Conservation (phyloP, 2,113 vertebrate genomes). For the Peromyscus polionotus region DNA sequence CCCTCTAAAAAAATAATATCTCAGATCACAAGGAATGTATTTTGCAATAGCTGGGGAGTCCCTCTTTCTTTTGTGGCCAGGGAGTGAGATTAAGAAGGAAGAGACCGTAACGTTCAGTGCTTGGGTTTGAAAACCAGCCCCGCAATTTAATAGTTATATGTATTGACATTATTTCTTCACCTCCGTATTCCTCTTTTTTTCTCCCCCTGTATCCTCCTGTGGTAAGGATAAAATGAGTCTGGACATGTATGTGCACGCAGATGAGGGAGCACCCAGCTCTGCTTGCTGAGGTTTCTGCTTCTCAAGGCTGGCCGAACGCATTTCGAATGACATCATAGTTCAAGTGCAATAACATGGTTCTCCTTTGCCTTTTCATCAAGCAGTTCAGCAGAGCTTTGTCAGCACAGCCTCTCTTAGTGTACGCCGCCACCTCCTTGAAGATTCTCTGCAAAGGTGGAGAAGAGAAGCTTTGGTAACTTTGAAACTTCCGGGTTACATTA, state of each 20-base stretch:
- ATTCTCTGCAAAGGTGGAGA: not conserved
- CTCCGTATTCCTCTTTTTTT: not conserved
- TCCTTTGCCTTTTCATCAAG: not conserved
- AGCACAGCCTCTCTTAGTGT: not conserved
- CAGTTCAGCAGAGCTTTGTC: not conserved
- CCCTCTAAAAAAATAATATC: not conserved
- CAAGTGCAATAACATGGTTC: not conserved
- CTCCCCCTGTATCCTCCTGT: not conserved
- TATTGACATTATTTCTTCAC: not conserved
- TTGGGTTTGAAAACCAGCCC: not conserved
- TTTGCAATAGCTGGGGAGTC: not conserved
- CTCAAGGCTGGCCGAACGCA: not conserved
- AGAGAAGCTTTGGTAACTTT: not conserved
- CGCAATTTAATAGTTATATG: no score
- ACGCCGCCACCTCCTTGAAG: not conserved
- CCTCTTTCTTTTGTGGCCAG: not conserved
- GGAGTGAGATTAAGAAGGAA: not conserved
- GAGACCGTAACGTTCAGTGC: not conserved
- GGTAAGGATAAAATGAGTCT: not conserved
- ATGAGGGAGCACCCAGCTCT: not conserved
- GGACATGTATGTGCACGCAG: not conserved
- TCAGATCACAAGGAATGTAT: not conserved
- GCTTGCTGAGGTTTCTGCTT: not conserved
- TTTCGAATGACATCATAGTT: not conserved
- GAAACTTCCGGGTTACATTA: not conserved